These are phyloP conservation scores for Elymnias hypermnestra DNA, from an alignment of 1,140 invertebrate species.

Conservation along the genomic window DNA sequence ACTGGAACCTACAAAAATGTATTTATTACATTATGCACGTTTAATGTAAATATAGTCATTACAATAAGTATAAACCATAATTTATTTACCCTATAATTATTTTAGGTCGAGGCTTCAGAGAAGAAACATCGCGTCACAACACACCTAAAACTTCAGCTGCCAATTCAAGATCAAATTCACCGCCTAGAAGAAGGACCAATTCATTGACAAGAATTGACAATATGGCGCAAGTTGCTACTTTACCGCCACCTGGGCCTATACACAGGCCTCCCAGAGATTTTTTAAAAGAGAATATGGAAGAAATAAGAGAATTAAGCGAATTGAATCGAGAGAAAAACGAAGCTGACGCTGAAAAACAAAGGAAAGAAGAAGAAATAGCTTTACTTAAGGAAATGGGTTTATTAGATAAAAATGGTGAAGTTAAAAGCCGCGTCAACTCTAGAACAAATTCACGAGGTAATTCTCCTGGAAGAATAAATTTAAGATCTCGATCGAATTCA, in stretches of 20 bases:
- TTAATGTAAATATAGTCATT: no score
- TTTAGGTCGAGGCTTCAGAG: conserved; percentile 64
- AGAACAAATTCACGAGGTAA: conserved; percentile 52
- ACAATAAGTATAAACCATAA: no score
- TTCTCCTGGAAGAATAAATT: conserved; percentile 56
- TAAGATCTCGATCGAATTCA: conserved; percentile 66
- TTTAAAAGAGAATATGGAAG: conserved; percentile 71
- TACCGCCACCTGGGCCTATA: conserved; percentile 41
- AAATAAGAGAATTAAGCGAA: conserved; percentile 69
- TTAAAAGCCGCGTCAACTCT: conserved; percentile 40
- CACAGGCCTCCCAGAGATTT: conserved; percentile 61
- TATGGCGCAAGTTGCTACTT: conserved; percentile 51
- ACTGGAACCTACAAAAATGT: no score
- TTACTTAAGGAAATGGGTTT: conserved; percentile 68
- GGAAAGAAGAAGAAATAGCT: conserved; percentile 65
- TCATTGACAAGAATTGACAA: conserved; percentile 58
- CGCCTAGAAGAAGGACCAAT: conserved; percentile 53
- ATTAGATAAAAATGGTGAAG: conserved; percentile 44
- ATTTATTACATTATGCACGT: no score
- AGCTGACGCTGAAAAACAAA: conserved; percentile 64
- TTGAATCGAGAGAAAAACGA: conserved; percentile 71
- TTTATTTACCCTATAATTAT: conserved; percentile 8
- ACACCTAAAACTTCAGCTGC: conserved; percentile 66
- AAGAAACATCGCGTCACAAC: conserved; percentile 66
- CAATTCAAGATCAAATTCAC: conserved; percentile 60